These are phyloP conservation scores for Epistrophe eligans DNA, from an alignment of 2,888 invertebrate species.

Conservation along the genomic window DNA sequence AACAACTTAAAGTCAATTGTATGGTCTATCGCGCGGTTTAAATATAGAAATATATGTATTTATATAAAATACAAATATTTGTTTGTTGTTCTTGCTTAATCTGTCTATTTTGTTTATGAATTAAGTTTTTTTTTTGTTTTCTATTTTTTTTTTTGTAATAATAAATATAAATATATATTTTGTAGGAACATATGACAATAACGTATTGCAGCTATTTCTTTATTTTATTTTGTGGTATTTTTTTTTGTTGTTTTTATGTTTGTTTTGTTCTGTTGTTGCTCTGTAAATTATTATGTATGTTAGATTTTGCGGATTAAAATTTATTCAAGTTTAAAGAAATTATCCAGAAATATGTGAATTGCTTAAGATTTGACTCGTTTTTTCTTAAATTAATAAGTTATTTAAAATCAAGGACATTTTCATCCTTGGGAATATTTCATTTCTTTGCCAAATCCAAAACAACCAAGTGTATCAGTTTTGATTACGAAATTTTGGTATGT, in stretches of 20 bases:
- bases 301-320: slow-evolving; percentile 29
- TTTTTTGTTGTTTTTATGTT: slow-evolving; percentile 65
- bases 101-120: slow-evolving; percentile 73
- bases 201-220: slow-evolving; percentile 84
- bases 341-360: slow-evolving; percentile 2
- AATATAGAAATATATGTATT: slow-evolving; percentile 71
- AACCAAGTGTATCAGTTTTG: slow-evolving; percentile 2
- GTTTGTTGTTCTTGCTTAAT: slow-evolving; percentile 52
- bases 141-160: slow-evolving; percentile 76
- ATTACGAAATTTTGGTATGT: slow-evolving; percentile 29
- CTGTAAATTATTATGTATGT: slow-evolving; percentile 67
- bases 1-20: slow-evolving; percentile 31
- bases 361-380: not conserved
- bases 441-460: not conserved
- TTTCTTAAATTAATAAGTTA: not conserved
- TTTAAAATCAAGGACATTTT: not conserved
- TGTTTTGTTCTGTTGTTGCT: slow-evolving; percentile 70
- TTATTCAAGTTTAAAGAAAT: slow-evolving; percentile 13
- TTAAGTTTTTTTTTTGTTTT: slow-evolving; percentile 70
- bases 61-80: slow-evolving; percentile 74
- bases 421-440: not conserved
- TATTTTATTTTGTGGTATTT: slow-evolving; percentile 76
- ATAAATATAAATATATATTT: slow-evolving; percentile 80
- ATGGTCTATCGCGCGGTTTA: slow-evolving; percentile 70
- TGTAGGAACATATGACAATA: slow-evolving; percentile 84